Evolutionary conservation across 2,113 vertebrate genomes (phyloP), one percentile per base, ranked within the genome.

Genomic region (Apeltes quadracus): DNA sequence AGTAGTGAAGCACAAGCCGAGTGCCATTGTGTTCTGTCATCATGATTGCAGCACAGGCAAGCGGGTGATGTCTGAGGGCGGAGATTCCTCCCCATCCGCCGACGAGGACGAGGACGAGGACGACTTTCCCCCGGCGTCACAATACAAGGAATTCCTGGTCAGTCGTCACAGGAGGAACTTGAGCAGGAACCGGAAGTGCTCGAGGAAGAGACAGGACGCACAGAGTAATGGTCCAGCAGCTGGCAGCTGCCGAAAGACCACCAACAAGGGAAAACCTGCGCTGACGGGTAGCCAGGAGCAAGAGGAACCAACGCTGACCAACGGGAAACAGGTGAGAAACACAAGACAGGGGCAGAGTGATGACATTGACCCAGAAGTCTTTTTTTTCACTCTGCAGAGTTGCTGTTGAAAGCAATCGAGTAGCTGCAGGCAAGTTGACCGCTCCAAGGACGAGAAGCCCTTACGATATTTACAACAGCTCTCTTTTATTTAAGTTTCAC

Each of bases 1-100:
- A 65, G 76, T 94, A 48, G 77, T 94, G 15, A 93, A 92, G 62
- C 91, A 94, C 67, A 92, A 93, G 72, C 82, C 89, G 1, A 94
- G 89, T 23, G 79, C 89, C 46, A 94, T 94, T 39, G 72, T 92
- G 0, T 95, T 95, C 91, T 84, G 90, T 18, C 91, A 94, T 54
- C 75, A 74, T 0, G 20, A 75, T 12, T 22, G 32, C 10, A 56
- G 7, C 18, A 38, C 34, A 34, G 82, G 74, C 32, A 84, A 34
- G 0, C 78, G 91, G 56, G 46, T 0, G 22, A 78, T 66, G 27
- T 86, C 82, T 53, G 87, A 91, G 13, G 78, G 62, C 4, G 80
- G 59, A 11, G 90, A 62, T 72, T 92, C 84, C 53, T 88, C 87
- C 29, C 84, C 91, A 1, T 65, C 78, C 69, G 36, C 64, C 53